These are phyloP conservation scores for Nixonia krombeini DNA, from an alignment of 1,140 invertebrate species.

Conservation along the genomic window DNA sequence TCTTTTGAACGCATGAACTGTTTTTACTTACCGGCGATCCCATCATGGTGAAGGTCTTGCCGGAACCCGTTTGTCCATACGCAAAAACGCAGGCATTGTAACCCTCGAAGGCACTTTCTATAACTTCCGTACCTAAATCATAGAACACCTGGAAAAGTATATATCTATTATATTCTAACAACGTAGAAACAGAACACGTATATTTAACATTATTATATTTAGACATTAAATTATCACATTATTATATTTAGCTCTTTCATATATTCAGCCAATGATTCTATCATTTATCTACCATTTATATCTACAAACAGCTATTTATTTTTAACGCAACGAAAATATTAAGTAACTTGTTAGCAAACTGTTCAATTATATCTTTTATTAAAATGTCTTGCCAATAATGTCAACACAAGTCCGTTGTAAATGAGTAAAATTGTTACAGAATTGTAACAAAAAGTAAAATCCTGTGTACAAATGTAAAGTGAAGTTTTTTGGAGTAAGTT, in stretches of 20 bases:
- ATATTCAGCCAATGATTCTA: too few relatives aligned
- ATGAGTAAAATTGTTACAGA: too few relatives aligned
- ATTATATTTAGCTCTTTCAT: too few relatives aligned
- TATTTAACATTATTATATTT: slow-evolving; percentile 6
- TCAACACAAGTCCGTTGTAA: too few relatives aligned
- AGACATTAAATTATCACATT: too few relatives aligned
- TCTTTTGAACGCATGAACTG: too few relatives aligned
- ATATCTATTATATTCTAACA: slow-evolving; percentile 12
- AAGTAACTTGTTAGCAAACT: too few relatives aligned
- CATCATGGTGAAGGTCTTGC: slow-evolving; percentile 99
- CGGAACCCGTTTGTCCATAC: slow-evolving; percentile 95
- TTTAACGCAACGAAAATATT: too few relatives aligned
- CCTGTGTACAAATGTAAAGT: neutral
- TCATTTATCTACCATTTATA: too few relatives aligned
- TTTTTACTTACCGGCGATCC: slow-evolving; percentile 79
- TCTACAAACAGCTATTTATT: neutral
- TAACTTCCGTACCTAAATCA: slow-evolving; percentile 90
- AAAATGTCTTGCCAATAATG: too few relatives aligned
- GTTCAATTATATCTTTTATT: too few relatives aligned
- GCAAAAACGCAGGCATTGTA: slow-evolving; percentile 99
- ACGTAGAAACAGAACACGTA: neutral
- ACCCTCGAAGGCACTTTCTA: slow-evolving; percentile 95
- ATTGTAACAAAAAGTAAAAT: neutral
- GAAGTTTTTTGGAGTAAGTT: neutral
- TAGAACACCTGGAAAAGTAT: slow-evolving; percentile 80